Evolutionary conservation across 23 tunicate species (phyloP).

Genomic region (Ciona savignyi): DNA sequence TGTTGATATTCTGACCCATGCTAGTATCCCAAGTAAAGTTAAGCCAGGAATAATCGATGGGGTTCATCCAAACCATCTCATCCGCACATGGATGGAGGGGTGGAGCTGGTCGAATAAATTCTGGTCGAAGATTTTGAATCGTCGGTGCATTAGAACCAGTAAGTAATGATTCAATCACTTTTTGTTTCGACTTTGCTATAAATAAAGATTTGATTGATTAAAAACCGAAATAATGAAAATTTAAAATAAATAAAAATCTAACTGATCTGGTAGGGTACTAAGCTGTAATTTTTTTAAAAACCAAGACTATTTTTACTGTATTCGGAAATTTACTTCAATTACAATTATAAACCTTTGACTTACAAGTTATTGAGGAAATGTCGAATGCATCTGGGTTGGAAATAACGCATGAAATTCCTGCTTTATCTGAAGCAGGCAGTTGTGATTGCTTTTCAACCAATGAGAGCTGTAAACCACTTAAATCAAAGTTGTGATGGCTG

Average conservation of each 20-base stretch:
- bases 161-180: slow-evolving; percentile 56
- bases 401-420: slow-evolving; percentile 64
- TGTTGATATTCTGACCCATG: slow-evolving; percentile 75
- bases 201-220: no score
- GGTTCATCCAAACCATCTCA: slow-evolving; percentile 93
- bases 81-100: slow-evolving; percentile 62
- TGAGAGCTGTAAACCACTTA: slow-evolving; percentile 77
- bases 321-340: no score
- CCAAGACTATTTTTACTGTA: no score
- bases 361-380: not conserved
- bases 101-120: slow-evolving; percentile 74
- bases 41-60: slow-evolving; percentile 35
- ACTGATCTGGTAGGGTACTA: no score
- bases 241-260: no score
- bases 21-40: slow-evolving; percentile 72
- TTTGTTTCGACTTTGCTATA: slow-evolving; percentile 4
- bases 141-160: slow-evolving; percentile 53
- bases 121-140: slow-evolving; percentile 46
- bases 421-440: slow-evolving; percentile 58
- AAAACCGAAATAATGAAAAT: no score
- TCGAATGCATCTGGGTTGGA: slow-evolving; percentile 41
- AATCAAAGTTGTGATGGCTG: slow-evolving; percentile 29
- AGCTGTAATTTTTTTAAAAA: no score
- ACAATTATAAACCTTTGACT: no score
- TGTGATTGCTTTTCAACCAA: slow-evolving; percentile 87